phyloP scores from a whole-genome alignment of 2,113 vertebrate species.

The Coptodon bakossiorum region DNA sequence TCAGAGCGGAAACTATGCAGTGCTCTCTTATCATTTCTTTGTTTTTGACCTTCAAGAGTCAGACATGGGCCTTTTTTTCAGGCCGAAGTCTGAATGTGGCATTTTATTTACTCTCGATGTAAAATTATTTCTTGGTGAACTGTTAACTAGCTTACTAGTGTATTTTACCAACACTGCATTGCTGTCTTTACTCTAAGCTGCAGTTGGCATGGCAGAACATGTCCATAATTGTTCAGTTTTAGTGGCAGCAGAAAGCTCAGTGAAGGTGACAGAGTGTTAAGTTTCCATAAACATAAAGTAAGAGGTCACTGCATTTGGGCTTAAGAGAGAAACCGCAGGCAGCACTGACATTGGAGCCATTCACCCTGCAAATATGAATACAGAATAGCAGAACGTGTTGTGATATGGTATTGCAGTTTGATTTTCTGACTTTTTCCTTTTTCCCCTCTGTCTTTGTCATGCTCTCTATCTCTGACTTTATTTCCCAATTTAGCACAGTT shows the following conservation, averaged over 20 bases:
- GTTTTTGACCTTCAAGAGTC: constrained; percentile 3
- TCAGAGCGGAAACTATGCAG: not conserved
- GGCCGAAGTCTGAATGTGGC: not conserved
- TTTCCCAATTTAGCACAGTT: constrained; percentile 85
- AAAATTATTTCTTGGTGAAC: not conserved
- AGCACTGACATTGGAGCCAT: not conserved
- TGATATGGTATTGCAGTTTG: not conserved
- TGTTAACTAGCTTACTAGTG: not conserved
- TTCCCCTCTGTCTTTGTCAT: not conserved
- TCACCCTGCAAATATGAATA: constrained; percentile 1
- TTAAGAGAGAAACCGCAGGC: not conserved
- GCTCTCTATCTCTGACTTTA: constrained; percentile 17
- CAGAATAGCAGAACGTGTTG: not conserved
- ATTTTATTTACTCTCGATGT: not conserved
- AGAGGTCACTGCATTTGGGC: constrained; percentile 11
- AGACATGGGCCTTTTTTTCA: not conserved
- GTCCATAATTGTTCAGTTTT: constrained; percentile 10
- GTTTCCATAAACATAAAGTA: constrained; percentile 35
- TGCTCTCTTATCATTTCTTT: not conserved
- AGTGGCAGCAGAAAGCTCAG: not conserved
- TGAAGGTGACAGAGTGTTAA: constrained; percentile 40
- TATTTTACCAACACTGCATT: not conserved
- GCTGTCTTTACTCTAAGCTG: not conserved
- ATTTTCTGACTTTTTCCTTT: constrained; percentile 8
- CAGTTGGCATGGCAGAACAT: constrained; percentile 4